Percentiles rank a stretch among this genome's conserved stretches.
Evolutionary conservation across 2,888 invertebrate species (phyloP).

Genomic region (Therioaphis trifolii): DNA sequence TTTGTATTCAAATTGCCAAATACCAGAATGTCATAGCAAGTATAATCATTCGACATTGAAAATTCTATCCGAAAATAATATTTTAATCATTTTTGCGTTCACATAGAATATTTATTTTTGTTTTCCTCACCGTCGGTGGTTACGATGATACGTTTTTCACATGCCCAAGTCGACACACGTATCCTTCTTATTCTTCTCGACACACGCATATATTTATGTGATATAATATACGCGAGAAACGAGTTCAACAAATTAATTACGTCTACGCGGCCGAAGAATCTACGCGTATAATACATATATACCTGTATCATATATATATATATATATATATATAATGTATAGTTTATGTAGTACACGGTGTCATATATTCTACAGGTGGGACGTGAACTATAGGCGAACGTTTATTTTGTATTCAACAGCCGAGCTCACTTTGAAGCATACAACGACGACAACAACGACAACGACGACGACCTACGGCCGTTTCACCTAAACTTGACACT

Average conservation of each 20-base stretch:
- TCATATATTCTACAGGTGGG: neutral
- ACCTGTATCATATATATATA: neutral
- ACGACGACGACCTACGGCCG: neutral
- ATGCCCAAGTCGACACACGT: too few species aligned
- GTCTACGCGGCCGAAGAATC: neutral
- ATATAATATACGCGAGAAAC: neutral
- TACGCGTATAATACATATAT: neutral
- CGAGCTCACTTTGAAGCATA: neutral
- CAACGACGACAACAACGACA: neutral
- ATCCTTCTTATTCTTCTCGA: too few species aligned
- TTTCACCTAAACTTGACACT: neutral
- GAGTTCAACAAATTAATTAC: neutral
- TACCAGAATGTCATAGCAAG: too few species aligned
- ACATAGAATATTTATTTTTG: too few species aligned
- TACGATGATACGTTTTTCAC: too few species aligned
- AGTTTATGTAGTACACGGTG: neutral
- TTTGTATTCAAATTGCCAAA: too few species aligned
- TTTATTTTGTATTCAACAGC: neutral
- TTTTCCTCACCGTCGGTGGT: too few species aligned
- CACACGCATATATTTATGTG: too few species aligned
- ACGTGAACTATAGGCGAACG: neutral
- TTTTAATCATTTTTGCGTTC: too few species aligned
- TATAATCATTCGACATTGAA: too few species aligned
- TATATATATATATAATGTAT: neutral
- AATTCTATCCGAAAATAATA: too few species aligned